A percentile compares a stretch with the other conserved stretches of the same genome.
These are phyloP conservation scores for Rhagium mordax DNA, from an alignment of 2,888 invertebrate species.

Conservation along the genomic window DNA sequence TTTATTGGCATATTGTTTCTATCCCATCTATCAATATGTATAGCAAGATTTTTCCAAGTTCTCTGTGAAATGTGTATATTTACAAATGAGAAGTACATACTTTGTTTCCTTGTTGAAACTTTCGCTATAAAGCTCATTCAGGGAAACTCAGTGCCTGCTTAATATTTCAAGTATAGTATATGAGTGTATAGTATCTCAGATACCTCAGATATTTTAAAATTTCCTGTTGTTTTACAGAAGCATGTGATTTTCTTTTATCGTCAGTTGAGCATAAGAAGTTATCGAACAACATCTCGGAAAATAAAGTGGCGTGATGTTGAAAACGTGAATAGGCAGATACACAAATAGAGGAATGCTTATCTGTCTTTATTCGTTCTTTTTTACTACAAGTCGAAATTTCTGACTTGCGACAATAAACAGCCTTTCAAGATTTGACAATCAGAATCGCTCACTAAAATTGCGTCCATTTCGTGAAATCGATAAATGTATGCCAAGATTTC, in stretches of 20 bases:
- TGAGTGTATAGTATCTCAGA: not conserved
- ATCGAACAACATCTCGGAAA: conserved; percentile 29
- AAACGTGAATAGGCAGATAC: conserved; percentile 39
- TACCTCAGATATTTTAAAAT: not conserved
- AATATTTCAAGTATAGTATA: not conserved
- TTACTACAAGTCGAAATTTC: conserved; percentile 3
- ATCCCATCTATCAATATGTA: not conserved
- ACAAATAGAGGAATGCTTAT: conserved; percentile 10
- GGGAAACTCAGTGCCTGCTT: not conserved
- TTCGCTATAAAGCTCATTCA: not conserved
- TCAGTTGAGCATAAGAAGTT: conserved; percentile 3
- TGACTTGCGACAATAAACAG: conserved; percentile 11
- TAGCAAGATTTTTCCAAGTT: not conserved
- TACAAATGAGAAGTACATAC: not conserved
- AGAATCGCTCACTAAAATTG: not conserved
- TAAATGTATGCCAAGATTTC: not conserved
- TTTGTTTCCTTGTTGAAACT: not conserved
- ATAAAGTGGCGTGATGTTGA: conserved; percentile 30
- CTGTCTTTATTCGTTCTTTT: conserved; percentile 25
- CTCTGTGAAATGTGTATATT: not conserved
- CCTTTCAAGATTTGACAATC: not conserved
- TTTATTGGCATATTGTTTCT: not conserved
- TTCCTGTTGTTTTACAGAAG: not conserved
- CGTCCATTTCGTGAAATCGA: not conserved
- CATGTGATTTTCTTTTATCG: conserved; percentile 9